Evolutionary conservation across 2,797 vertebrate species (phyloP).

Genomic region (Anabacerthia variegaticeps): DNA sequence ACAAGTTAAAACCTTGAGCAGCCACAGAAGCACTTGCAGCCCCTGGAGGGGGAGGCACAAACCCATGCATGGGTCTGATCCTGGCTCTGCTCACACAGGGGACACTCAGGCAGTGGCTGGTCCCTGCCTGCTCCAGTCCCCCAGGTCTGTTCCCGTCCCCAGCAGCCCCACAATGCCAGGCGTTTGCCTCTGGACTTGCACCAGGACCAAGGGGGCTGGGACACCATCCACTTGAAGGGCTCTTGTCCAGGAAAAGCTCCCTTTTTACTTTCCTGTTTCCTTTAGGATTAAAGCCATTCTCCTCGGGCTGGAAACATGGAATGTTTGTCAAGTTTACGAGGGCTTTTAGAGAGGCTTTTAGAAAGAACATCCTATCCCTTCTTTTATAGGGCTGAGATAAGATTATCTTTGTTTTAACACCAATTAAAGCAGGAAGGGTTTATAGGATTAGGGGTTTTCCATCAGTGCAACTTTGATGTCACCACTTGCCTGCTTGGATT

Average conservation of each 20-base stretch:
- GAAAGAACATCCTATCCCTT: constrained; percentile 21
- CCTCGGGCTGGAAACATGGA: not conserved
- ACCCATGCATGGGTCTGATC: rapidly evolving
- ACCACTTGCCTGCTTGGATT: constrained; percentile 3
- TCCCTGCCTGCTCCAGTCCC: not conserved
- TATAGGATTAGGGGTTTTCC: constrained; percentile 72
- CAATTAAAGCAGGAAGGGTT: constrained; percentile 67
- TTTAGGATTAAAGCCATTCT: constrained; percentile 43
- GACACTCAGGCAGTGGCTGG: rapidly evolving
- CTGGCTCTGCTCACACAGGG: not conserved
- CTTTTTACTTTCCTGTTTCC: constrained; percentile 6
- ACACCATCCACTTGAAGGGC: not conserved
- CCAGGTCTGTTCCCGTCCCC: rapidly evolving
- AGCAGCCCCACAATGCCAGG: not conserved
- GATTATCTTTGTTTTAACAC: constrained; percentile 71
- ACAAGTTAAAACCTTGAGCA: rapidly evolving
- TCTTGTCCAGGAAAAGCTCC: not conserved
- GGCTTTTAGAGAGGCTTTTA: constrained; percentile 67
- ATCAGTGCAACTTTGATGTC: constrained; percentile 62
- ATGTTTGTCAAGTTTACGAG: constrained; percentile 74
- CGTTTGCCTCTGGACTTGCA: not conserved
- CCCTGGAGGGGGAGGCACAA: not conserved
- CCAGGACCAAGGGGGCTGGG: not conserved
- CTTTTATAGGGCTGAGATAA: constrained; percentile 73
- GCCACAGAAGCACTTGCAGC: not conserved